Base-by-base conservation (phyloP, 2,888 invertebrate genomes). In the Diarsia mendica region DNA sequence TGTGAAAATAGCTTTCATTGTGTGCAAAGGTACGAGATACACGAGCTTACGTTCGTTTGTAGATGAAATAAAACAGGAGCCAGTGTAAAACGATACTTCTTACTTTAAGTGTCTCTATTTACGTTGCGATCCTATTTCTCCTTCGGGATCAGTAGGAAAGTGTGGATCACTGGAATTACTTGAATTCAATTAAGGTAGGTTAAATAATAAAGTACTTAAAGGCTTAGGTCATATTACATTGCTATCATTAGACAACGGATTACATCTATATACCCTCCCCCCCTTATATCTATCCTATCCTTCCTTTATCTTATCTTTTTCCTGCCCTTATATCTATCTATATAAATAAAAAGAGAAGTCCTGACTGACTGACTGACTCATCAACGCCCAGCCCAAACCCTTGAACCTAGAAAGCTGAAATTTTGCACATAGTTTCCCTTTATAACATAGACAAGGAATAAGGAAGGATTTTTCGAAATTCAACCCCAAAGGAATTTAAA, bases 61-160 rank as follows among this genome's bases (percentile, higher is more conserved):
- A 65, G 67, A 73, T 82, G 67, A 84, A 82, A 84, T 80, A 69
- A 82, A 83, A 83, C 69, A 63, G 49, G 63, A 65, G 66, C 18
- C 33, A 28, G 65, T 83, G 83, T 82, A 85, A 83, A 75, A 71
- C 75, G 83, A 84, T 79, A 78, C 83, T 58, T 81, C 67, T 82
- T 63, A 73, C 72, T 67, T 77, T 77, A 83, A 83, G 85, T 73
- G 72, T 82, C 55, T 46, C 53, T 82, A 82, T 85, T 85, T 83
- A 82, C 72, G 70, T 63, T 49, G 60, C 28, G 51, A 67, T 85
- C 67, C 55, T 70, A 53, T 77, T 77, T 64, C 66, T 63, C 67
- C 82, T 66, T 39, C 68, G 70, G 65, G 82, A 69, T 81, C 48
- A 58, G 39, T 33, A 6, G n/a, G 46, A 46, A 60, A 53, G 48